Base-by-base conservation (phyloP, 2,113 vertebrate genomes). In the Agelaius phoeniceus region DNA sequence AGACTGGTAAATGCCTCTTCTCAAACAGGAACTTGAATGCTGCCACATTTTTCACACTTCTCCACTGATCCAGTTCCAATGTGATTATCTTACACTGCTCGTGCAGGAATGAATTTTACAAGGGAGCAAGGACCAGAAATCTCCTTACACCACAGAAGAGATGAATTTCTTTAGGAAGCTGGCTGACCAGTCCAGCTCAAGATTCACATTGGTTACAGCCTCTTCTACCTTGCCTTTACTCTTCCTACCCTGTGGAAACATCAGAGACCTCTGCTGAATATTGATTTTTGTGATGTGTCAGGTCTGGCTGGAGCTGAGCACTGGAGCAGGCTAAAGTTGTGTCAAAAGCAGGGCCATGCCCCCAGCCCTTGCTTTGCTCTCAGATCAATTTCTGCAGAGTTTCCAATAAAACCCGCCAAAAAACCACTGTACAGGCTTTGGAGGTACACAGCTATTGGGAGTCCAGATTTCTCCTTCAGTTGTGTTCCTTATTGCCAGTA, bases 11-110 rank as follows among this genome's bases (percentile, higher is more conserved):
- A 92, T 90, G 91, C 39, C 46, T 94, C 85, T 94, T 68, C 88
- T 94, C 90, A 93, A 91, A 87, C 3, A 93, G 96, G 91, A 94
- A 77, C 91, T 96, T 72, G 94, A 95, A 96, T 79, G 75, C 90
- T 96, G 84, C 87, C 61, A 94, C 94, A 78, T 61, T 93, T 54
- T 96, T 96, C 86, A 92, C 86, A 92, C n/a, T 80, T 95, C 94
- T 95, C 43, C 87, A 85, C 80, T 89, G 90, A 94, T 97, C 96
- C 89, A 94, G 96, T 96, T 95, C 65, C 93, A 95, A 62, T 79
- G 91, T 88, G 84, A 92, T 97, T 96, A 92, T 87, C 94, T 97
- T 55, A 35, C 4, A 44, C 30, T 69, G 83, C 75, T 97, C 80
- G 67, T 79, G 90, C 89, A 83, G 67, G 39, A 88, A 95, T 41